Evolutionary conservation across 2,113 vertebrate species (phyloP), one percentile per base, ranked within the genome.

Genomic region (Lutjanus erythropterus): DNA sequence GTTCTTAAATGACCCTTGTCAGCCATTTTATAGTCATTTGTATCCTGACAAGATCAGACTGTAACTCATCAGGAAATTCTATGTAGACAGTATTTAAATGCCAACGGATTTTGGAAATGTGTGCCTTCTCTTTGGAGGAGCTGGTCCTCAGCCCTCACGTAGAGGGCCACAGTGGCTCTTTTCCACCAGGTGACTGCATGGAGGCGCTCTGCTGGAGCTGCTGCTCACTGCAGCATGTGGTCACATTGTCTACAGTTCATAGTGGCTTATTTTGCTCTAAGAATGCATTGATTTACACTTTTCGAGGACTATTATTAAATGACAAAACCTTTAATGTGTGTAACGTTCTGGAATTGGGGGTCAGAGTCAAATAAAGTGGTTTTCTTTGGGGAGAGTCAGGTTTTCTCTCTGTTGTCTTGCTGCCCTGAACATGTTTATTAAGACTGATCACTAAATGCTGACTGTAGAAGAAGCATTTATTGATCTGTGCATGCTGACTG

Each of bases 91-190:
- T 84, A 86, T 91, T 90, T 80, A 86, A 92, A 92, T 92, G 92
- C 92, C 91, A 91, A 87, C 81, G 72, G 70, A 75, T 89, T 81
- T 86, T 88, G 86, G 82, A 92, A 92, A 90, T 74, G 85, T 85
- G 94, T 93, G 93, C 93, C 94, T 94, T 94, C 90, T 92, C 82
- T 88, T 83, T 88, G 74, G 86, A 82, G 81, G 78, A 82, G 89
- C 77, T 46, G 76, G 72, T 84, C 80, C 75, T 89, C 85, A 31
- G 47, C 75, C 62, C 74, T 67, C 87, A 72, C 46, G 27, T 71
- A 52, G 85, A 49, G 86, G 84, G 59, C 68, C 83, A 73, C 65
- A 59, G 80, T 62, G 84, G 71, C 86, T 85, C 86, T 71, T 89
- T 62, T 85, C 81, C 66, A 78, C 44, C 81, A 66, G 75, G 83